Percentiles rank a stretch among this genome's conserved stretches.
Evolutionary conservation across 2,113 vertebrate species (phyloP).

Genomic region (Micromys minutus): DNA sequence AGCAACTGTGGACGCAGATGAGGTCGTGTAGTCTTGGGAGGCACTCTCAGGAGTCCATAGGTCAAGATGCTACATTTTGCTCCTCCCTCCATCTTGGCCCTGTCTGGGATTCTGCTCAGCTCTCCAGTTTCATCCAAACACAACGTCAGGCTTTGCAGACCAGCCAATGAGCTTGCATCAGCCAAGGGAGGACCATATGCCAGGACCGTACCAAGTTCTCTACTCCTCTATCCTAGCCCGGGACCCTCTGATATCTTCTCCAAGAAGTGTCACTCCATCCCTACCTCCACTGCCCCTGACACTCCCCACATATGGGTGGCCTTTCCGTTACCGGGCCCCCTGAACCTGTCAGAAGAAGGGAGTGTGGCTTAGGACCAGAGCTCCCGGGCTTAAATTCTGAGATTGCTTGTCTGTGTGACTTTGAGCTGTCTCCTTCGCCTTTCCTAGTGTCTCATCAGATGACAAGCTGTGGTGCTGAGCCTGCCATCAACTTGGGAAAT

Average conservation of each 20-base stretch:
- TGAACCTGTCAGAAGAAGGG: background rate
- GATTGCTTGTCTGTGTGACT: background rate
- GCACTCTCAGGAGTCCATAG: background rate
- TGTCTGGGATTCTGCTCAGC: background rate
- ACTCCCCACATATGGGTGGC: background rate
- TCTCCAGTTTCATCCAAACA: background rate
- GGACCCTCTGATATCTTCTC: background rate
- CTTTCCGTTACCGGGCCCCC: background rate
- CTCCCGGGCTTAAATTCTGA: background rate
- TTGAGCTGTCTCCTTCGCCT: background rate
- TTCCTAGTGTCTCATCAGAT: background rate
- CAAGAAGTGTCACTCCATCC: background rate
- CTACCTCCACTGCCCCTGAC: background rate
- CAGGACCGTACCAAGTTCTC: background rate
- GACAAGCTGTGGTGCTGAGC: background rate
- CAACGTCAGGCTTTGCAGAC: background rate
- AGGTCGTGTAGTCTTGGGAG: background rate
- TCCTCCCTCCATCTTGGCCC: background rate
- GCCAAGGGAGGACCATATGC: background rate
- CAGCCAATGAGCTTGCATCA: too few relatives aligned
- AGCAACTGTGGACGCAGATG: background rate
- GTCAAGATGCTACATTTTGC: background rate
- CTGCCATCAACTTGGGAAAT: background rate
- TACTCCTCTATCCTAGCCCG: background rate
- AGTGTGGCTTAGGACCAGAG: background rate